Evolutionary conservation across 2,113 vertebrate species (phyloP).

Genomic region (Passer montanus): DNA sequence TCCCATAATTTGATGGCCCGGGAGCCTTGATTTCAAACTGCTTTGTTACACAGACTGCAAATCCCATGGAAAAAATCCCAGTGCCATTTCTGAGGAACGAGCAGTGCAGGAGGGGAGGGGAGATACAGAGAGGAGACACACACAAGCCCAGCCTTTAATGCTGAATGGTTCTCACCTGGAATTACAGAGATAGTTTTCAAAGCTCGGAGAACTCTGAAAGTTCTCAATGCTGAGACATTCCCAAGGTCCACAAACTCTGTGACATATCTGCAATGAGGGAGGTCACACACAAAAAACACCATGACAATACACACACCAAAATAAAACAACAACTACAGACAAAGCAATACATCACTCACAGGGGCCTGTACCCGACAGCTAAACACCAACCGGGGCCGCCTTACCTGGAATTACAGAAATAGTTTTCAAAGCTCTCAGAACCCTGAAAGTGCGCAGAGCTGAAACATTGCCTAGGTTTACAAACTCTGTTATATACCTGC

Average conservation of each 20-base stretch:
- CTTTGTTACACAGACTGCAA: conserved; percentile 81
- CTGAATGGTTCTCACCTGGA: conserved; percentile 97
- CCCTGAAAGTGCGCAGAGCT: conserved; percentile 98
- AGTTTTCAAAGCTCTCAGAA: conserved; percentile 99
- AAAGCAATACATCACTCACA: conserved; percentile 88
- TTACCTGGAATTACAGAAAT: conserved; percentile 99
- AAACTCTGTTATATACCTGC: conserved; percentile 99
- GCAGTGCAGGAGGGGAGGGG: conserved; percentile 24
- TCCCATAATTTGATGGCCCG: background rate
- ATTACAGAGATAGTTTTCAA: conserved; percentile 99
- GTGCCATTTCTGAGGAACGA: conserved; percentile 76
- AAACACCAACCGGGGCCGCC: conserved; percentile 90
- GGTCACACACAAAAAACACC: conserved; percentile 96
- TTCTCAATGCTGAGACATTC: conserved; percentile 99
- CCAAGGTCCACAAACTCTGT: conserved; percentile 99
- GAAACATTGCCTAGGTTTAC: conserved; percentile 99
- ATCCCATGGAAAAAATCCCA: conserved; percentile 87
- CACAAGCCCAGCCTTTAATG: conserved; percentile 65
- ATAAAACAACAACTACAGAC: conserved; percentile 83
- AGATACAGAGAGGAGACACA: background rate
- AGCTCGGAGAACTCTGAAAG: conserved; percentile 99
- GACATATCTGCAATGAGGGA: conserved; percentile 99
- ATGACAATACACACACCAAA: conserved; percentile 90
- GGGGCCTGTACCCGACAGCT: conserved; percentile 93
- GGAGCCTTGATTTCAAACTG: background rate